Evolutionary conservation across 2,113 vertebrate species (phyloP).

Genomic region (Laticauda laticaudata): DNA sequence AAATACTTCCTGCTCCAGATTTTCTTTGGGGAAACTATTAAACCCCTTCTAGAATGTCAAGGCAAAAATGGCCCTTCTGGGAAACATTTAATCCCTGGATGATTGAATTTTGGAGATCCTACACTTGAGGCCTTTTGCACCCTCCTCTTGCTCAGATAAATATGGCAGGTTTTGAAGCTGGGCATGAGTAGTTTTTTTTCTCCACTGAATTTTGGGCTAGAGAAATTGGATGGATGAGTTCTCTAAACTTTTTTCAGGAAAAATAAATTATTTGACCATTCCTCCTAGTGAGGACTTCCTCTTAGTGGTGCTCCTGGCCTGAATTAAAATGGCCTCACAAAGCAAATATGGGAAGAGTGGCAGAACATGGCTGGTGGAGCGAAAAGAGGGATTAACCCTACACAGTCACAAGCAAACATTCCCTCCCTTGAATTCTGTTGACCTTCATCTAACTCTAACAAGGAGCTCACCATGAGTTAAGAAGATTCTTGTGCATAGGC

Average conservation of each 20-base stretch:
- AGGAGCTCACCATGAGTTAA: too few relatives aligned
- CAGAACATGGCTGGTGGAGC: too few relatives aligned
- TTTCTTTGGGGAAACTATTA: not conserved
- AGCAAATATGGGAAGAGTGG: too few relatives aligned
- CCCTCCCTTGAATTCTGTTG: too few relatives aligned
- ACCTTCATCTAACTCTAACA: too few relatives aligned
- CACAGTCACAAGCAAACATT: too few relatives aligned
- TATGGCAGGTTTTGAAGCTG: not conserved
- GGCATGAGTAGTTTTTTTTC: not conserved
- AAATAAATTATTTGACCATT: too few relatives aligned
- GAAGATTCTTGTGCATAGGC: too few relatives aligned
- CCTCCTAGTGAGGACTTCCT: too few relatives aligned
- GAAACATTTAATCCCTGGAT: not conserved
- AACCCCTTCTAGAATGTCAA: not conserved
- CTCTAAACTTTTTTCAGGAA: not conserved
- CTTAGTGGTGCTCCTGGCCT: too few relatives aligned
- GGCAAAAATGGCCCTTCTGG: not conserved
- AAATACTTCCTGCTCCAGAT: not conserved
- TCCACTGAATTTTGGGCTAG: not conserved
- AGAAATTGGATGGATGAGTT: not conserved
- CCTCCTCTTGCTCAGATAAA: not conserved
- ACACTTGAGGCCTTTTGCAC: not conserved
- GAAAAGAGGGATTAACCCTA: too few relatives aligned
- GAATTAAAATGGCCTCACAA: too few relatives aligned
- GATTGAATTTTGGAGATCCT: not conserved